Evolutionary conservation across 2,113 vertebrate genomes (phyloP), one percentile per base, ranked within the genome.

Genomic region (Eubucco bourcierii): DNA sequence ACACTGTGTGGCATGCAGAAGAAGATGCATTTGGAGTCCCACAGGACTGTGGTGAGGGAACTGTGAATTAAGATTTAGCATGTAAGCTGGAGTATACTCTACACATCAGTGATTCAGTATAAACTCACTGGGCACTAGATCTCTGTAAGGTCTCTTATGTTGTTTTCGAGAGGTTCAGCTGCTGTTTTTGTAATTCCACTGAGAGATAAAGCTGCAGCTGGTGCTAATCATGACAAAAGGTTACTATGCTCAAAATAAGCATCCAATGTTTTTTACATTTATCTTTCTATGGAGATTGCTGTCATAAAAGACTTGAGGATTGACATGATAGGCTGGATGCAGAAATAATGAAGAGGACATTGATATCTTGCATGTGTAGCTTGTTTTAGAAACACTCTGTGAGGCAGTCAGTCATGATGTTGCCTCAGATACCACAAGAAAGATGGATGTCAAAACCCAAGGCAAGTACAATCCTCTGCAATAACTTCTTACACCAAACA

Each of bases 31-130:
- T 28, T 75, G 71, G 19, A 28, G 25, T 34, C 82, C n/a, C 29
- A 5, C 15, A 39, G 84, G 71, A 28, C 34, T 6, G 5, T 24
- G 44, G 15, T 15, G 34, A 60, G 16, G 53, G 47, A 78, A 46
- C 37, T 37, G 24, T 61, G 46, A 34, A 10, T 4, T 16, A 50
- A 80, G 46, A 16, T 87, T 74, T 41, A 3, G n/a, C 15, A 2
- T 0, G 1, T 3, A 44, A 55, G 25, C 44, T 75, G 64, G 19
- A 44, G 41, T 33, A 18, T n/a, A 52, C 25, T 20, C 27, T 50
- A 3, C 13, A 3, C 2, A 2, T 16, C 0, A 0, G 10, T 25
- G 31, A 15, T 56, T 44, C 8, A 14, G 17, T 63, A 31, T 2
- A 44, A 20, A 47, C 13, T 47, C 27, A 19, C 29, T 78, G 58